Percentiles rank a stretch among this genome's conserved stretches.
Evolutionary conservation across 2,797 vertebrate genomes (phyloP).

Genomic region (Ispidina lecontei): DNA sequence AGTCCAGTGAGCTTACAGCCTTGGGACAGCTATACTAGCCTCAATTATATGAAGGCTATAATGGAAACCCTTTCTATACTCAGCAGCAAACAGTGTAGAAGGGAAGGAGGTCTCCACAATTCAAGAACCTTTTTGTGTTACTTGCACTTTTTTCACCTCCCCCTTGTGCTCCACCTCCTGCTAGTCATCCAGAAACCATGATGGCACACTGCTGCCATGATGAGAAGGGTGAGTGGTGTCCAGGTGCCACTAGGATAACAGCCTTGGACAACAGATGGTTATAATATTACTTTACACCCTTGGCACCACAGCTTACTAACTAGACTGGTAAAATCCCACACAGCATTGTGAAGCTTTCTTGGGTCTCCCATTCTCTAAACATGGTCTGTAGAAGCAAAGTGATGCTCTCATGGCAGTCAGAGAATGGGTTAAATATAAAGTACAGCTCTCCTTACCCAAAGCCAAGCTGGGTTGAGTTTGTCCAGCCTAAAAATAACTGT

Average conservation of each 20-base stretch:
- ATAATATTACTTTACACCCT: slow-evolving; percentile 31
- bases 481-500: background rate
- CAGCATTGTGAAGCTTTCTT: background rate
- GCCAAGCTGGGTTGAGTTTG: background rate
- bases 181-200: background rate
- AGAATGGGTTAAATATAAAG: background rate
- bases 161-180: background rate
- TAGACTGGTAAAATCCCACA: slow-evolving; percentile 11
- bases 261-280: slow-evolving; percentile 47
- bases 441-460: background rate
- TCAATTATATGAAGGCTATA: background rate
- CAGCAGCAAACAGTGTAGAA: background rate
- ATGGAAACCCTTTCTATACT: background rate
- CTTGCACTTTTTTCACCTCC: background rate
- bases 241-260: slow-evolving; percentile 26
- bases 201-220: background rate
- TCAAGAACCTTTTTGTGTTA: background rate
- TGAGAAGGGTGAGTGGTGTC: background rate
- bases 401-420: background rate
- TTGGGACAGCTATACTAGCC: background rate
- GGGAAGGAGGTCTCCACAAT: background rate
- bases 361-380: background rate
- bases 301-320: slow-evolving; percentile 13
- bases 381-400: background rate
- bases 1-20: slow-evolving; percentile 21